Conservation (phyloP, 2,113 vertebrate genomes). For the Gracilinanus agilis region DNA sequence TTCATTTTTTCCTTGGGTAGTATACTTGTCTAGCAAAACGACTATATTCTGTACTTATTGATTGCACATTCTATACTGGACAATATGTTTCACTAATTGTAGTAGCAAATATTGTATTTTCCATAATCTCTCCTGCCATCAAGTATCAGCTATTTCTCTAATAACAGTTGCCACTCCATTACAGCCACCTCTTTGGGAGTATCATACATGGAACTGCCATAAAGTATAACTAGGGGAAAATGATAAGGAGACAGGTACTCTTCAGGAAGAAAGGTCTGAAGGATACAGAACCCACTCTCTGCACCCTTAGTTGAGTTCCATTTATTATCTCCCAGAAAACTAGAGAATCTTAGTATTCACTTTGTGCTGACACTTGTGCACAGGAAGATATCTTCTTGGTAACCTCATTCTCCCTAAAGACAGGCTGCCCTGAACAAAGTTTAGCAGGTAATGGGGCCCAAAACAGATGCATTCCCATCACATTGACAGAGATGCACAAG, state of each 20-base stretch:
- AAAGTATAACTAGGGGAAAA: background rate
- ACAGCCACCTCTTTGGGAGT: background rate
- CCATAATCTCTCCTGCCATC: background rate
- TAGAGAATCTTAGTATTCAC: background rate
- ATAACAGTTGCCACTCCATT: background rate
- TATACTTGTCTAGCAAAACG: background rate
- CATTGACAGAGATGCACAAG: background rate
- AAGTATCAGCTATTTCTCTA: background rate
- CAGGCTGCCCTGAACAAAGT: background rate
- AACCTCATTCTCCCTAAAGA: background rate
- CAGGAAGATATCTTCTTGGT: background rate
- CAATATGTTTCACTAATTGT: background rate
- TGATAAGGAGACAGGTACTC: background rate
- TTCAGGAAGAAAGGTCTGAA: background rate
- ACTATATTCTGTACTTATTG: background rate
- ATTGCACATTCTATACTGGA: background rate
- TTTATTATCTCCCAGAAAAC: background rate
- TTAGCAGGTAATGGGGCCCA: background rate
- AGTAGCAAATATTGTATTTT: background rate
- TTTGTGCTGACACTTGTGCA: background rate
- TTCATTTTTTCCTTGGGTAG: background rate
- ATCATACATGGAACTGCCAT: background rate
- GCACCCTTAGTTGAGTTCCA: background rate
- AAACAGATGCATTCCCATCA: background rate
- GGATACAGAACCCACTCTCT: background rate